These are phyloP conservation scores for Athrips mouffetella DNA, from an alignment of 2,888 invertebrate genomes.

Conservation along the genomic window DNA sequence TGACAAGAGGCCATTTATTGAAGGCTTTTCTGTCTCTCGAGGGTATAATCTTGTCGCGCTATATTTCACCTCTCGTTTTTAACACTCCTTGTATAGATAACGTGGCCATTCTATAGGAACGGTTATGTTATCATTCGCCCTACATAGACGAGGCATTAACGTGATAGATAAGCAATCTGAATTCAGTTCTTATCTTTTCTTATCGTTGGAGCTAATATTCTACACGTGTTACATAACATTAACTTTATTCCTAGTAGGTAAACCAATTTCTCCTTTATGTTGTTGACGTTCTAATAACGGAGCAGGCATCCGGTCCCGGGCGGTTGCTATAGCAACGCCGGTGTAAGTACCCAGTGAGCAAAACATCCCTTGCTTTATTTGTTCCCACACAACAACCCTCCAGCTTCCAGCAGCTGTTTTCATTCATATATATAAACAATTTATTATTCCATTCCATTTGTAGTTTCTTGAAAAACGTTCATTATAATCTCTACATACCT, in stretches of 20 bases:
- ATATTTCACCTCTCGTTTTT: conserved; percentile 1
- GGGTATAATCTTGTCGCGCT: conserved; percentile 18
- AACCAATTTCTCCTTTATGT: conserved; percentile 9
- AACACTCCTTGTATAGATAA: conserved; percentile 20
- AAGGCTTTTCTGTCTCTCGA: conserved; percentile 14
- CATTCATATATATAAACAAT: conserved; percentile 38
- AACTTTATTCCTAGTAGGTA: neutral
- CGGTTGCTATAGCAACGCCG: conserved; percentile 49
- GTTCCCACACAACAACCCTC: conserved; percentile 44
- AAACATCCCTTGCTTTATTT: conserved; percentile 50
- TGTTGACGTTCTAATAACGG: conserved; percentile 24
- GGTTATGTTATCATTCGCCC: conserved; percentile 24
- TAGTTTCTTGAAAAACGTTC: neutral
- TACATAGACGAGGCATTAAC: conserved; percentile 22
- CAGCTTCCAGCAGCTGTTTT: conserved; percentile 61
- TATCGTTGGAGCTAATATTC: conserved; percentile 12
- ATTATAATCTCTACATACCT: neutral
- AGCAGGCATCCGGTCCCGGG: conserved; percentile 44
- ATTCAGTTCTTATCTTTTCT: conserved; percentile 13
- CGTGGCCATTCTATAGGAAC: no score
- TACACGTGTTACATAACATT: conserved; percentile 2
- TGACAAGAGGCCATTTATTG: conserved; percentile 42
- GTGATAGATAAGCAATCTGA: conserved; percentile 24
- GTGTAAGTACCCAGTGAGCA: conserved; percentile 30
- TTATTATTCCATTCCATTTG: conserved; percentile 3